Base-by-base conservation (phyloP, 2,797 vertebrate genomes). In the Characodon lateralis region DNA sequence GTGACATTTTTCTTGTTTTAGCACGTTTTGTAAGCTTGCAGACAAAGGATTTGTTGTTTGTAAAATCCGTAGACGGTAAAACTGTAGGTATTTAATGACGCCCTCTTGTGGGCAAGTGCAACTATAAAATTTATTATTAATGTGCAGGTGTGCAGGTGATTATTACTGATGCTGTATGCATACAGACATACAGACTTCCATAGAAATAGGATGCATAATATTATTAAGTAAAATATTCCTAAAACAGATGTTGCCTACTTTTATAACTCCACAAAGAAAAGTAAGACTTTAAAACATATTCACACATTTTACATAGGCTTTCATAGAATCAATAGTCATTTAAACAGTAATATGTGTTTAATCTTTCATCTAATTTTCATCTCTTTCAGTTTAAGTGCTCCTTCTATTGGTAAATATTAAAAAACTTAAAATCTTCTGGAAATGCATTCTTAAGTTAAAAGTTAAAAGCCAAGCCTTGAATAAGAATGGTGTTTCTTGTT, bases 41-140 rank as follows among this genome's bases (percentile, higher is more conserved):
- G 5, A 18, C 28, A 61, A 59, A 59, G 28, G 24, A 18, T 39
- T 65, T 68, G 5, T n/a, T 24, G 3, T 56, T 56, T 68, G 5
- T 41, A 10, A 68, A 43, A 41, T 43, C 20, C 35, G n/a, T 43
- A 14, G 63, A 41, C 41, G 1, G 35, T 22, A 5, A 24, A 13
- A 71, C 22, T 53, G 10, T 6, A 12, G 2, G 31, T 39, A 35
- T 6, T 53, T 31, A 16, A 22, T 70, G 56, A 72, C 13, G 41
- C 1, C 76, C 68, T 83, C 90, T 83, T 79, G 82, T 92, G 89
- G 76, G 0, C 7, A 71, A 76, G 43, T 88, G 56, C 78, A 88
- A 24, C 22, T 71, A 0, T 31, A 10, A 72, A 6, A 22, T 48
- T 24, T 28, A 31, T 72, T 0, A 55, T 18, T n/a, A 12, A 22